Conservation (phyloP, 2,797 vertebrate genomes). For the Gambelia wislizenii region DNA sequence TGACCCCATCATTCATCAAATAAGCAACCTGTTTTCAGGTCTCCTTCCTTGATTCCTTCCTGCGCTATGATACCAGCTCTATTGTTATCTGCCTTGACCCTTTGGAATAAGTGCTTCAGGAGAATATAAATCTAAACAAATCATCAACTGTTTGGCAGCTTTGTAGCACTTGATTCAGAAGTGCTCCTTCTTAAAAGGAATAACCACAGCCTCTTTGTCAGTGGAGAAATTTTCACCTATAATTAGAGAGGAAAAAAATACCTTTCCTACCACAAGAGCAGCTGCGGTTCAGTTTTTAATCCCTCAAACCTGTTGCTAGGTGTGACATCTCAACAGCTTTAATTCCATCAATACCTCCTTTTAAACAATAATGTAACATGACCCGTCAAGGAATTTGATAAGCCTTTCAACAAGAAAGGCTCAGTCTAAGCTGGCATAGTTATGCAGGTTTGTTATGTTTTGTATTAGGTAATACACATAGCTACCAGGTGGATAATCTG, state of each 20-base stretch:
- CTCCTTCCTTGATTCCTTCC: neutral
- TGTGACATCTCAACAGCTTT: conserved; percentile 75
- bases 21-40: neutral
- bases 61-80: neutral
- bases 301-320: conserved; percentile 73
- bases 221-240: conserved; percentile 34
- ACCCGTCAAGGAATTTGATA: conserved; percentile 69
- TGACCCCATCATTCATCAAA: conserved; percentile 4
- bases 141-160: neutral
- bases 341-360: conserved; percentile 59
- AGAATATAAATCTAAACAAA: neutral
- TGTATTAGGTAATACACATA: conserved; percentile 50
- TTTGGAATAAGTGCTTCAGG: neutral
- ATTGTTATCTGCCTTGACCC: neutral
- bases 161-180: neutral
- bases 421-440: conserved; percentile 50
- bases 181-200: neutral
- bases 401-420: conserved; percentile 63
- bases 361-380: conserved; percentile 74
- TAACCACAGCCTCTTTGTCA: neutral
- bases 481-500: conserved; percentile 52
- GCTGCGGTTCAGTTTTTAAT: conserved; percentile 50
- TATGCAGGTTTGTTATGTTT: conserved; percentile 62
- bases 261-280: conserved; percentile 29
- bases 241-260: conserved; percentile 38